These are phyloP conservation scores for Podocnemis expansa DNA, from an alignment of 2,113 vertebrate species.

Conservation along the genomic window DNA sequence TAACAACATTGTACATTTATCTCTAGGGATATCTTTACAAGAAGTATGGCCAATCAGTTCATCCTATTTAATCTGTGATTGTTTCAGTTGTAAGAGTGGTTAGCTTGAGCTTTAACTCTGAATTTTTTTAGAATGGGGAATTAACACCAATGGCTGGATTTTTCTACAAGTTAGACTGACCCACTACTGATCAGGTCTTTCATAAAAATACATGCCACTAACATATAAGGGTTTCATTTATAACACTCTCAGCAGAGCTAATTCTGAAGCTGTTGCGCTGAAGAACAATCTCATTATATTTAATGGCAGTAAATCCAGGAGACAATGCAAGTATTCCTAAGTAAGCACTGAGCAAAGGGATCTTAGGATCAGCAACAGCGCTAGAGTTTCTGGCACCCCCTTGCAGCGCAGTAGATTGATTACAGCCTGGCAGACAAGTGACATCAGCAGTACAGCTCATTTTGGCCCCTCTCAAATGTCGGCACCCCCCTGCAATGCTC, in stretches of 20 bases:
- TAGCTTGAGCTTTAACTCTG: slow-evolving; percentile 32
- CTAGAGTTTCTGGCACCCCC: no score
- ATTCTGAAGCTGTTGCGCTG: slow-evolving; percentile 22
- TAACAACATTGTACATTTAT: slow-evolving; percentile 77
- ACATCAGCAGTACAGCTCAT: no score
- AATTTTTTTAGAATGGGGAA: neutral
- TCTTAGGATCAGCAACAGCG: slow-evolving; percentile 23
- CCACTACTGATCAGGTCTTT: slow-evolving; percentile 53
- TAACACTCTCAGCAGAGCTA: slow-evolving; percentile 17
- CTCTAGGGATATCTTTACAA: slow-evolving; percentile 82
- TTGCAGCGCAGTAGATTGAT: no score
- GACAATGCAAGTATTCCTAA: slow-evolving; percentile 38
- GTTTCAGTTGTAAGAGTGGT: slow-evolving; percentile 64
- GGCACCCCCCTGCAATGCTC: no score
- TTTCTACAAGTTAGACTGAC: neutral
- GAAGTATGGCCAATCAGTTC: slow-evolving; percentile 73
- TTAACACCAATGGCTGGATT: neutral
- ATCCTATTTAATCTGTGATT: slow-evolving; percentile 77
- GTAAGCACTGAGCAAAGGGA: slow-evolving; percentile 14
- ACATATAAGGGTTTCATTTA: slow-evolving; percentile 52
- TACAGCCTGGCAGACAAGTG: no score
- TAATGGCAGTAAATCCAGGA: neutral
- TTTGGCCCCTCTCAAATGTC: no score
- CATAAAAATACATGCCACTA: slow-evolving; percentile 61
- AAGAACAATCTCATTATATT: neutral